Conservation (phyloP, 2,113 vertebrate genomes). For the Amazona guildingii region DNA sequence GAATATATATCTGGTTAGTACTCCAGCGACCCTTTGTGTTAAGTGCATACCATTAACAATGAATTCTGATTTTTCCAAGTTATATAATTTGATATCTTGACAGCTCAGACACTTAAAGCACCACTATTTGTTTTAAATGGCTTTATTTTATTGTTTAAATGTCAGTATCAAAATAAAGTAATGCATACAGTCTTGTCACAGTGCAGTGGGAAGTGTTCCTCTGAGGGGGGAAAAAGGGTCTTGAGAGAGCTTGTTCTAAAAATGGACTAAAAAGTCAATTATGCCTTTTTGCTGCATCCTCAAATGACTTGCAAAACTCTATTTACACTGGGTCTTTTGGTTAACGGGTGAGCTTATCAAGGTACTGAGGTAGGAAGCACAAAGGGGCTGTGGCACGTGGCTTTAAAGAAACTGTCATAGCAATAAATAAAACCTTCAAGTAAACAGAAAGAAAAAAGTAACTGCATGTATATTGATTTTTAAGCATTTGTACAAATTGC, state of each 20-base stretch:
- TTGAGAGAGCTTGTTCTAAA: conserved; percentile 75
- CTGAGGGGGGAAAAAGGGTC: conserved; percentile 36
- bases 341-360: conserved; percentile 63
- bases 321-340: conserved; percentile 67
- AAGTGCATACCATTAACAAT: conserved; percentile 84
- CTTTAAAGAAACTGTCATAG: conserved; percentile 22
- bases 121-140: conserved; percentile 83
- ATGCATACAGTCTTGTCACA: conserved; percentile 73
- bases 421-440: conserved; percentile 2
- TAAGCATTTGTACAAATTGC: background rate
- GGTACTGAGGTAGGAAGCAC: conserved; percentile 44
- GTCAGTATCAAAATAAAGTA: conserved; percentile 83
- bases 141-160: conserved; percentile 86
- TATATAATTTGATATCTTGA: conserved; percentile 83
- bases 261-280: conserved; percentile 74
- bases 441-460: background rate
- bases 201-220: conserved; percentile 43
- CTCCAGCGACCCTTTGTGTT: conserved; percentile 77
- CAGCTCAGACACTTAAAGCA: conserved; percentile 80
- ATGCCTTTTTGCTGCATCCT: conserved; percentile 66
- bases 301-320: conserved; percentile 75
- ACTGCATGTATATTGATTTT: background rate
- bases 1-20: conserved; percentile 72
- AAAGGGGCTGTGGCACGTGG: conserved; percentile 4
- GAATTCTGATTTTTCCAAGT: conserved; percentile 81